Percentiles rank a stretch among this genome's conserved stretches.
Evolutionary conservation across 2,113 vertebrate species (phyloP).

Genomic region (Lepidothrix coronata): DNA sequence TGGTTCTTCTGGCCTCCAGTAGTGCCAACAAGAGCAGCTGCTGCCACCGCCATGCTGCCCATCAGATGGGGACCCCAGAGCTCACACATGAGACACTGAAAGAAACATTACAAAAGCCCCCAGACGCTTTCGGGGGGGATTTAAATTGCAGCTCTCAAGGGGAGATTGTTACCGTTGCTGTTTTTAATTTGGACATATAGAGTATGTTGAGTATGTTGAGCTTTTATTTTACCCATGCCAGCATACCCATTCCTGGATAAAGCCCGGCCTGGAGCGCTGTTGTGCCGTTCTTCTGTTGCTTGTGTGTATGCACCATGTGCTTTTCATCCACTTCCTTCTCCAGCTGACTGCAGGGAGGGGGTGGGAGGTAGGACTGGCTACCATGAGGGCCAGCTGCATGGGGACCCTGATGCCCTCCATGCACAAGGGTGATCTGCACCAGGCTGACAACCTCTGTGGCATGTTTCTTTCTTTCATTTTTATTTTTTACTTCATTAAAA

Average conservation of each 20-base stretch:
- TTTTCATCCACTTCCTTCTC: slow-evolving; percentile 6
- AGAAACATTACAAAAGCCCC: background rate
- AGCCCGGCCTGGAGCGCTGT: background rate
- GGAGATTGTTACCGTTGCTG: background rate
- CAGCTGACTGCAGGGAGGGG: background rate
- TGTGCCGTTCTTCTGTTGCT: background rate
- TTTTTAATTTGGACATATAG: background rate
- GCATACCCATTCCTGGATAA: background rate
- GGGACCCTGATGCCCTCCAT: background rate
- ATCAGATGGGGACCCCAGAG: background rate
- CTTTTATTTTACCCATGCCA: background rate
- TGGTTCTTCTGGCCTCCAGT: background rate
- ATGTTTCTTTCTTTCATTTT: background rate
- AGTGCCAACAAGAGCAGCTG: background rate
- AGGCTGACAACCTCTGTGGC: background rate
- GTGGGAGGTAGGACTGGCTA: background rate
- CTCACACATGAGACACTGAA: background rate
- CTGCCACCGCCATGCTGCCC: accelerated
- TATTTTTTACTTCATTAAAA: slow-evolving; percentile 59
- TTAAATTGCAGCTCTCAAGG: background rate
- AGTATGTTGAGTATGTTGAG: background rate
- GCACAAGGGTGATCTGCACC: background rate
- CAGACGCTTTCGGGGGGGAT: background rate
- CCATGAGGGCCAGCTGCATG: background rate
- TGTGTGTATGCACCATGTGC: background rate